Base-by-base conservation (phyloP, 2,113 vertebrate species). In the Isurus oxyrinchus region DNA sequence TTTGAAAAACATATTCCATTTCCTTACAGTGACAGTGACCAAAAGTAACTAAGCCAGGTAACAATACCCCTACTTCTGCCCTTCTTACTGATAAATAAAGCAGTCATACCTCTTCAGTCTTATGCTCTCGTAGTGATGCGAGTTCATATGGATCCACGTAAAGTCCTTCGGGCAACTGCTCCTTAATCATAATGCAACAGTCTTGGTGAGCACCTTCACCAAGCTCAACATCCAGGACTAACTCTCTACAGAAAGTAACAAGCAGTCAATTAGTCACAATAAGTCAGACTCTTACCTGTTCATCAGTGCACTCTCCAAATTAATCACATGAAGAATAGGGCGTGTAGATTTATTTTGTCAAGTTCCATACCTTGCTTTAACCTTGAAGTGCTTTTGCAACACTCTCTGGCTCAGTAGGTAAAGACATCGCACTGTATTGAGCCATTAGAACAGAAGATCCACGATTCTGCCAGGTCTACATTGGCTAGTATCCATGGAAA, bases 81-180 rank as follows among this genome's bases (percentile, higher is more conserved):
- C 55, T 91, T 40, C 6, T 61, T 63, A 93, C 31, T 94, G 44
- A 95, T 53, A 95, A 44, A 31, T 19, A 21, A 67, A 55, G 53
- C 55, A 91, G 31, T 53, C 94, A 96, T 98, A 99, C 99, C 98
- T 99, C 97, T 96, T 98, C 98, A 63, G 98, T 25, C 0, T 97
- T 98, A 87, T 98, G 98, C 86, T 98, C 97, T 96, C 94, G 98
- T 96, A 98, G 97, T 0, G 98, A 98, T n/a, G 98, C 97, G 96
- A 99, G 97, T 97, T 99, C 98, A 40, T 99, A 99, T 1, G 98
- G 98, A 97, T 99, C 99, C 97, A 99, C 97, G 2, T 98, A 99
- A 96, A 99, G 96, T 95, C 98, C 99, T 8, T 97, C 57, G 0
- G 99, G 98, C 93, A 99, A 97, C 23, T 0, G 97, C 66, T 98